phyloP scores from a whole-genome alignment of 2,113 vertebrate genomes.

The Harpagus bidentatus region DNA sequence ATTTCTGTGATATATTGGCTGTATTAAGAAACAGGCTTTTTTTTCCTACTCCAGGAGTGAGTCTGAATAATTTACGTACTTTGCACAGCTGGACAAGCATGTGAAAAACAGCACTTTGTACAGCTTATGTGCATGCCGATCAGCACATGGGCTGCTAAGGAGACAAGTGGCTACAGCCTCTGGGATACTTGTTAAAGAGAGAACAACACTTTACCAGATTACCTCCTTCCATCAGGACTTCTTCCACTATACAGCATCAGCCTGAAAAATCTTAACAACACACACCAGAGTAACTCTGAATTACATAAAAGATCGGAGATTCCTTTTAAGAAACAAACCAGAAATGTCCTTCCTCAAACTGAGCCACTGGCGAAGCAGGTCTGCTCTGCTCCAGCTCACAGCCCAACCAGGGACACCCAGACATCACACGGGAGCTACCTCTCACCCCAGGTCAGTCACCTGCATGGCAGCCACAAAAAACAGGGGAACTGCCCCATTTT shows the following conservation, averaged over 20 bases:
- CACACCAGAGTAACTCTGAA: background rate
- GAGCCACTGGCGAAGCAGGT: background rate
- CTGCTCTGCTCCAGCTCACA: background rate
- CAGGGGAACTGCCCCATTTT: accelerated
- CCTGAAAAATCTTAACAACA: background rate
- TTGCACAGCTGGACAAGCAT: background rate
- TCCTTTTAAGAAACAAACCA: background rate
- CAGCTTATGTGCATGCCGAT: background rate
- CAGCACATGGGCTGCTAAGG: background rate
- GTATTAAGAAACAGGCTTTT: background rate
- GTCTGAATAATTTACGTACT: background rate
- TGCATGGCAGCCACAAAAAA: background rate
- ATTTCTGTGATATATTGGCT: background rate
- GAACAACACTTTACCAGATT: background rate
- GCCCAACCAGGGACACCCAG: accelerated
- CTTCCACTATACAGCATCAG: background rate
- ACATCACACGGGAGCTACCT: accelerated
- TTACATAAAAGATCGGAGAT: background rate
- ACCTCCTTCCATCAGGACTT: background rate
- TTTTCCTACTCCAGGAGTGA: background rate
- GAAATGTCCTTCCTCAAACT: background rate
- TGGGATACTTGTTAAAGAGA: background rate
- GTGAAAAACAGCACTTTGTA: background rate
- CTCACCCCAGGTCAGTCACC: background rate
- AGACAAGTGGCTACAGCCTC: background rate